These are phyloP conservation scores for Drosophila subsilvestris DNA, from an alignment of 2,888 invertebrate genomes.

Conservation along the genomic window DNA sequence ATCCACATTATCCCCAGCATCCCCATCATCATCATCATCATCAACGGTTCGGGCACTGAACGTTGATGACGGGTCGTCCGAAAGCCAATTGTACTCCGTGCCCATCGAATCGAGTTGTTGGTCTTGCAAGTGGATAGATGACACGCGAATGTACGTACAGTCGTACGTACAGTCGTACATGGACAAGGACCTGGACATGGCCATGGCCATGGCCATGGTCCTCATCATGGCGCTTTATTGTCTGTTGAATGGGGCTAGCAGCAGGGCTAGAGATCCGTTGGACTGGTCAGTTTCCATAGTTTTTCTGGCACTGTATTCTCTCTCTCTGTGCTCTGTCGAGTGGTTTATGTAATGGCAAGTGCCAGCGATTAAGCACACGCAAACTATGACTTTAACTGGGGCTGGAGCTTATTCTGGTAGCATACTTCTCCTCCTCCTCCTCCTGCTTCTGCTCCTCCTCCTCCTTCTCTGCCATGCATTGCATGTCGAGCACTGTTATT, in stretches of 20 bases:
- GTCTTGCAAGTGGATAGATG: constrained; percentile 25
- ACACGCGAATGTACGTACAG: constrained; percentile 10
- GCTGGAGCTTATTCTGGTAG: not conserved
- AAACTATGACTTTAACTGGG: constrained; percentile 63
- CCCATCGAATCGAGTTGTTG: constrained; percentile 11
- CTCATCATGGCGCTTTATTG: constrained; percentile 77
- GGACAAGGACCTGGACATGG: constrained; percentile 27
- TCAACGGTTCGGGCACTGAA: constrained; percentile 29
- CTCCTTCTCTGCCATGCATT: not conserved
- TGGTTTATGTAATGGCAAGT: constrained; percentile 61
- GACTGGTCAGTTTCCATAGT: constrained; percentile 24
- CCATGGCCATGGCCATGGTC: constrained; percentile 52
- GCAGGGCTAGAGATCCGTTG: constrained; percentile 30
- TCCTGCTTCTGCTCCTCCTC: no score
- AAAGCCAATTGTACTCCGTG: constrained; percentile 41
- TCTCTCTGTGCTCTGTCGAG: constrained; percentile 30
- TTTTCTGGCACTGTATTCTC: constrained; percentile 1
- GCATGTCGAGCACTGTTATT: constrained; percentile 51
- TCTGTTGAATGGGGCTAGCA: constrained; percentile 28
- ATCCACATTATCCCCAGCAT: constrained; percentile 11
- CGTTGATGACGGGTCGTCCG: constrained; percentile 26
- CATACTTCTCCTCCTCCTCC: not conserved
- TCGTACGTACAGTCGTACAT: not conserved
- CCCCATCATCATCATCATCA: constrained; percentile 22
- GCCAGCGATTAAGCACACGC: constrained; percentile 73